A percentile compares a stretch with the other conserved stretches of the same genome.
phyloP scores from a whole-genome alignment of 1,140 invertebrate genomes.

The Pristionchus pacificus region DNA sequence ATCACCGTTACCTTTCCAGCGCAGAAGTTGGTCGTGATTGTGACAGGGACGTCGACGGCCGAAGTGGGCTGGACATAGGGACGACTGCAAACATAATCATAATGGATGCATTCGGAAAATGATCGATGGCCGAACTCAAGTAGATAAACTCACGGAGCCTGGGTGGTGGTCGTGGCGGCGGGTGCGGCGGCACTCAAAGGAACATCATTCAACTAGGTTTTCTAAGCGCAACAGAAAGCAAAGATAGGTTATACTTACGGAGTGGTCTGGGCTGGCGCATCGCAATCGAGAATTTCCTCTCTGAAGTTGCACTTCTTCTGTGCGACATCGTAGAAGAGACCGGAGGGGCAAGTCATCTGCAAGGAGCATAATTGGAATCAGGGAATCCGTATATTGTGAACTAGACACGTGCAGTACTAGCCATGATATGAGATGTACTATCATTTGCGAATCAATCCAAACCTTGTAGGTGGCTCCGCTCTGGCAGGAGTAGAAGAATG shows the following conservation, averaged over 20 bases:
- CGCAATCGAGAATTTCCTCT: conserved; percentile 7
- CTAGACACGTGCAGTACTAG: neutral
- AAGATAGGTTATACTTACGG: too few species aligned
- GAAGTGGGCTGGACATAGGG: neutral
- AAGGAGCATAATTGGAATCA: neutral
- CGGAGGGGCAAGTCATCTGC: conserved; percentile 13
- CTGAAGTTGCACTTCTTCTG: neutral
- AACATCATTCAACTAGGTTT: too few species aligned
- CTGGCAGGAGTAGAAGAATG: conserved; percentile 8
- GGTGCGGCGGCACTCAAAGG: too few species aligned
- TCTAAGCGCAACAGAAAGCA: too few species aligned
- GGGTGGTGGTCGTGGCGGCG: too few species aligned
- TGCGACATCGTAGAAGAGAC: conserved; percentile 15
- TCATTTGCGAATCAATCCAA: neutral
- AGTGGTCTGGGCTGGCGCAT: too few species aligned
- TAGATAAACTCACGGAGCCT: too few species aligned
- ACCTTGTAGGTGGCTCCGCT: conserved; percentile 2
- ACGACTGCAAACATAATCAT: too few species aligned
- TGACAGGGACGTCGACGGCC: neutral
- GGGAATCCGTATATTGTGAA: neutral
- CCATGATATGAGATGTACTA: neutral
- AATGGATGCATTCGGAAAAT: too few species aligned
- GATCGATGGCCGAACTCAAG: neutral
- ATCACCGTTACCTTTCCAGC: neutral
- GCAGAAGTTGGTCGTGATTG: neutral